Conservation (phyloP, 2,888 invertebrate genomes). For the Neocrepidodera transversa region DNA sequence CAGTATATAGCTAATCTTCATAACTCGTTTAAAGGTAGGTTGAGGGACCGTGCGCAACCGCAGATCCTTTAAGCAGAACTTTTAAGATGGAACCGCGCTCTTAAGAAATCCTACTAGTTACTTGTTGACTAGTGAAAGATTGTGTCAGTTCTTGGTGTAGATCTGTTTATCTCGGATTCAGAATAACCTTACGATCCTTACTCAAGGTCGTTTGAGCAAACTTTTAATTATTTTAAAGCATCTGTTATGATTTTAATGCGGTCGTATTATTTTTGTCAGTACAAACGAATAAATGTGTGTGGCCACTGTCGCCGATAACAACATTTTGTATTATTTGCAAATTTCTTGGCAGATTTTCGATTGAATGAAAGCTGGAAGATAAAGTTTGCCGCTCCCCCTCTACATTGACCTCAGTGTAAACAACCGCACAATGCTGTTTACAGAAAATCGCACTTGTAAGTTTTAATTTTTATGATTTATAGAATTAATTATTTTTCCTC, state of each 20-base stretch:
- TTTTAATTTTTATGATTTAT: slow-evolving; percentile 30
- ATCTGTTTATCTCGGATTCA: slow-evolving; percentile 12
- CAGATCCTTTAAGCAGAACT: background rate
- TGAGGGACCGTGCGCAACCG: slow-evolving; percentile 4
- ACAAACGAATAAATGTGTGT: slow-evolving; percentile 25
- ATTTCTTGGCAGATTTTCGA: slow-evolving; percentile 55
- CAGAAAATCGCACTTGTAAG: slow-evolving; percentile 54
- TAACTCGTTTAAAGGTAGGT: slow-evolving; percentile 18
- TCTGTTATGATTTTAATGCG: slow-evolving; percentile 28
- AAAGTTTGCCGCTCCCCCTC: slow-evolving; percentile 42
- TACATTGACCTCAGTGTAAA: slow-evolving; percentile 44
- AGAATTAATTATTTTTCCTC: slow-evolving; percentile 5
- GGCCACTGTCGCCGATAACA: slow-evolving; percentile 17
- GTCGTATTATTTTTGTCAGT: slow-evolving; percentile 24
- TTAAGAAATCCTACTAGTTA: slow-evolving; percentile 16
- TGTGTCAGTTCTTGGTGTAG: slow-evolving; percentile 11
- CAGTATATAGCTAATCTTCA: slow-evolving; percentile 15
- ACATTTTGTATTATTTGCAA: slow-evolving; percentile 50
- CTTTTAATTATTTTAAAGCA: slow-evolving; percentile 23
- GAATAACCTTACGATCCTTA: slow-evolving; percentile 14
- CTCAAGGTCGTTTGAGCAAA: slow-evolving; percentile 7
- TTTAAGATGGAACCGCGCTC: slow-evolving; percentile 18
- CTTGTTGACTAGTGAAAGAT: slow-evolving; percentile 17
- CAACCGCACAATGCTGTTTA: slow-evolving; percentile 48
- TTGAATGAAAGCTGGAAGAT: slow-evolving; percentile 54